These are phyloP conservation scores for Odontesthes bonariensis DNA, from an alignment of 2,113 vertebrate genomes.

Conservation along the genomic window DNA sequence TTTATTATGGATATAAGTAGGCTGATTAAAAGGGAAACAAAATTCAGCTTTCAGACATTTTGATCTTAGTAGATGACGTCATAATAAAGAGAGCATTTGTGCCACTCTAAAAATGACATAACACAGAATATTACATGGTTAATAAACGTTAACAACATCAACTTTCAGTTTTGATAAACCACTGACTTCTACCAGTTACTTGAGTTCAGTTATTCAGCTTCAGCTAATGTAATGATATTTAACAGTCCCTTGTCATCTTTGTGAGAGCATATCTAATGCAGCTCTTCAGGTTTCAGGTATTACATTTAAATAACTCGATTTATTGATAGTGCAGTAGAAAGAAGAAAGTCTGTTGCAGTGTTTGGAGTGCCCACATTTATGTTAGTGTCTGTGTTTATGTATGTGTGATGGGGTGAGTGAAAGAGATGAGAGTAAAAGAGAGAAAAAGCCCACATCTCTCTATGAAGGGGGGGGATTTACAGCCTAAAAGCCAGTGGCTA, in stretches of 20 bases:
- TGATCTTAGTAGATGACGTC: no score
- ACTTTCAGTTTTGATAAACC: no score
- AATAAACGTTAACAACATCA: no score
- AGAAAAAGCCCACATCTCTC: conserved; percentile 39
- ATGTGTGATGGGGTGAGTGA: conserved; percentile 8
- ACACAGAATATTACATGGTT: no score
- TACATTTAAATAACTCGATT: conserved; percentile 40
- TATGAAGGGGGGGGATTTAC: conserved; percentile 67
- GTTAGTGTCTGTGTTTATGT: conserved; percentile 35
- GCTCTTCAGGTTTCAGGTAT: conserved; percentile 32
- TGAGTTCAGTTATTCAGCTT: no score
- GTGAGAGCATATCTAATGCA: conserved; percentile 20
- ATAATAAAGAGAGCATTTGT: background rate
- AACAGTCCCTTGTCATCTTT: no score
- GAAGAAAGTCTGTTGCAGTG: conserved; percentile 11
- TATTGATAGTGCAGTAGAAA: conserved; percentile 24
- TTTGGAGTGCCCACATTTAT: conserved; percentile 36
- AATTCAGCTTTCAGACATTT: no score
- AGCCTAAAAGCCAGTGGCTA: conserved; percentile 62
- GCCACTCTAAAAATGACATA: background rate
- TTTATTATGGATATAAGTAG: no score
- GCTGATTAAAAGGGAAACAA: no score
- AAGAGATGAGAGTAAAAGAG: conserved; percentile 13
- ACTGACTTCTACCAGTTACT: no score
- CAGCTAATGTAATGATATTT: no score